Evolutionary conservation across 2,113 vertebrate genomes (phyloP), one percentile per base, ranked within the genome.

Genomic region (Apistogramma diplotaenia): DNA sequence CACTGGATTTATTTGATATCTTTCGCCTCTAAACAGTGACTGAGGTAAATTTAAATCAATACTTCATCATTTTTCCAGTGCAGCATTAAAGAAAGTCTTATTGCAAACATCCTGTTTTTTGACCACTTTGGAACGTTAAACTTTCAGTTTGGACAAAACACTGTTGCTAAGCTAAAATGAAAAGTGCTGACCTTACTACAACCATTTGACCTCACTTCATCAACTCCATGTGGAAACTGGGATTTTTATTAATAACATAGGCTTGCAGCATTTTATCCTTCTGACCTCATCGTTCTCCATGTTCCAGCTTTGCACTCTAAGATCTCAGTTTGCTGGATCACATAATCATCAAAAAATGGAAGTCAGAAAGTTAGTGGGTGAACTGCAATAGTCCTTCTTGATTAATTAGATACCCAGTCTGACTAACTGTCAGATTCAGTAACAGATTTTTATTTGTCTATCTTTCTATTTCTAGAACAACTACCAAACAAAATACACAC

Each of bases 221-320:
- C 18, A 25, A 29, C 23, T 49, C 62, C 40, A 49, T 67, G 23
- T 67, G 16, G 5, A 3, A 70, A 49, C 40, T 40, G 29, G 62
- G 62, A 40, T 27, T 70, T 56, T 54, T 71, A 78, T 85, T 54
- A 79, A 84, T 80, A 62, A 29, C 60, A 60, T 8, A 3, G 25
- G 54, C 58, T 79, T 70, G 67, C 35, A 56, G 43, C 19, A 71
- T 29, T 58, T 85, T 77, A 85, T 86, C 71, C 62, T 18, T 84
- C 3, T 13, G 12, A 53, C 59, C 37, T 51, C 40, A 0, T 55
- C 84, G 76, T 90, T 71, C 87, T 92, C 85, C 91, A 87, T 60
- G 55, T 74, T 74, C 70, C 43, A 83, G 53, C 49, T 84, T 21
- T 7, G 7, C 25, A 5, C 37, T 51, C 51, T 51, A 25, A 73